Evolutionary conservation across 2,888 invertebrate genomes (phyloP).

Genomic region (Osmoderma eremita): DNA sequence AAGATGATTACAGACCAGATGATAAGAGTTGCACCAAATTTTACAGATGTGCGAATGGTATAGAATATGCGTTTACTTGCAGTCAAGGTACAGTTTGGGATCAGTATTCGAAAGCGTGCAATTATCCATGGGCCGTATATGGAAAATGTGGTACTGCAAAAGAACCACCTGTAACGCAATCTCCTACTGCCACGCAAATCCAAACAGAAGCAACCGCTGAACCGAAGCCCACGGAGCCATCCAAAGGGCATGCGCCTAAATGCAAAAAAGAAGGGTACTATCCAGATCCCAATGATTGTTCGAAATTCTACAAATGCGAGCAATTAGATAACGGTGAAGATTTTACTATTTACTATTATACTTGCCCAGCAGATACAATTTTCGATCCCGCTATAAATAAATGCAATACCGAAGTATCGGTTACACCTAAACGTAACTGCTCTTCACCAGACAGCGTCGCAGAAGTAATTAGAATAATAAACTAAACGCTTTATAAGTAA

Average conservation of each 20-base stretch:
- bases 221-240: background rate
- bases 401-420: conserved; percentile 6
- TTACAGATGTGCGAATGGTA: conserved; percentile 55
- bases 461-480: conserved; percentile 24
- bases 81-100: conserved; percentile 79
- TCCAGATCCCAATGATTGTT: conserved; percentile 21
- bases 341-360: conserved; percentile 48
- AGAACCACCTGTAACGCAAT: conserved; percentile 33
- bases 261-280: conserved; percentile 8
- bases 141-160: conserved; percentile 42
- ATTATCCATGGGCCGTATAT: conserved; percentile 58
- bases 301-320: conserved; percentile 63
- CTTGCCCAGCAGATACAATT: conserved; percentile 62
- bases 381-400: conserved; percentile 9
- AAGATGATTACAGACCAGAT: conserved; percentile 57
- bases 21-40: conserved; percentile 57
- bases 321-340: conserved; percentile 65
- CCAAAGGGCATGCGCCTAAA: background rate
- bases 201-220: conserved; percentile 48
- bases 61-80: conserved; percentile 64
- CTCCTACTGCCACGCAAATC: conserved; percentile 38
- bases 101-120: conserved; percentile 73
- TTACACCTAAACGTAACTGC: conserved; percentile 12
- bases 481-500: conserved; percentile 23
- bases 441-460: background rate